Percentiles rank a stretch among this genome's conserved stretches.
Evolutionary conservation across 1,140 invertebrate species (phyloP).

Genomic region (Caenorhabditis inopinata): DNA sequence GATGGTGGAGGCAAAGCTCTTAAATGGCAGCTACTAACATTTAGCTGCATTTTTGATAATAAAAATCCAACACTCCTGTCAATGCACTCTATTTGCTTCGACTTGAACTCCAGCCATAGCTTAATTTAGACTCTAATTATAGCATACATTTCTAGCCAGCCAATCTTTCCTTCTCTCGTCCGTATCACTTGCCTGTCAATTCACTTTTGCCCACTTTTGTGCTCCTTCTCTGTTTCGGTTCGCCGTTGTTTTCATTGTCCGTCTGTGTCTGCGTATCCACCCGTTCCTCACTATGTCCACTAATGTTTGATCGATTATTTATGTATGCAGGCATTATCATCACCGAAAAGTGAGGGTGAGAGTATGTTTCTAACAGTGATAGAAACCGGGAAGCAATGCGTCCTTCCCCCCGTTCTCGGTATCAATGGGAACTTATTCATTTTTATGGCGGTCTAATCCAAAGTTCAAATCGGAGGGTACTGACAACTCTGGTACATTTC

Average conservation of each 20-base stretch:
- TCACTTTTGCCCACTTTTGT: not conserved
- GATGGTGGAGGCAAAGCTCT: too few species aligned
- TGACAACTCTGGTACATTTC: not conserved
- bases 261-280: not conserved
- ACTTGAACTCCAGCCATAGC: too few species aligned
- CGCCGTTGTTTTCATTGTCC: conserved; percentile 13
- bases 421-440: not conserved
- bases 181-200: not conserved
- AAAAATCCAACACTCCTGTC: too few species aligned
- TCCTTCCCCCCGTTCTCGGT: too few species aligned
- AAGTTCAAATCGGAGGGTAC: not conserved
- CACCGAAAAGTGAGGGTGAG: conserved; percentile 9
- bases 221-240: conserved; percentile 19
- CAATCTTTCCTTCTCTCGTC: not conserved
- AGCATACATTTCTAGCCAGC: not conserved
- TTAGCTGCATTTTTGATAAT: too few species aligned
- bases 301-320: conserved; percentile 35
- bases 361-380: not conserved
- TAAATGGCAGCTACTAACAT: too few species aligned
- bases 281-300: not conserved
- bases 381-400: not conserved
- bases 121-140: not conserved
- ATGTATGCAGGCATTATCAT: conserved; percentile 20
- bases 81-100: not conserved
- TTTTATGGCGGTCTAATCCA: not conserved